Base-by-base conservation (phyloP, 1,140 invertebrate species). In the Drosophila parvula region DNA sequence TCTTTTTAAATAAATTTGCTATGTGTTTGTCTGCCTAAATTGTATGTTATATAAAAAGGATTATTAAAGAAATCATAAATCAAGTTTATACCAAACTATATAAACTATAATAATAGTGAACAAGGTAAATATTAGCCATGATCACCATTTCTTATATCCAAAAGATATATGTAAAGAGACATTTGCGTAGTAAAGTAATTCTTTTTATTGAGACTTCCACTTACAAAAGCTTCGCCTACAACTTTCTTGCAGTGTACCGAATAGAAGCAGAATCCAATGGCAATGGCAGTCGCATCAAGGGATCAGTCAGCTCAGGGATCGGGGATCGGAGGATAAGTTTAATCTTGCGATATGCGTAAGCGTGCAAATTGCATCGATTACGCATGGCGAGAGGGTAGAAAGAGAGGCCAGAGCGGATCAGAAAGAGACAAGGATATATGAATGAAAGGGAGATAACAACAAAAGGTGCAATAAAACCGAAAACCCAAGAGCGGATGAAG, bases 401-500 rank as follows among this genome's bases (percentile, higher is more conserved):
- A 65, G 77, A 74, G 56, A 71, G 30, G 69, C 8, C 41, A 58
- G 64, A 79, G 50, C 50, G 45, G 43, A 68, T 50, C 40, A 67
- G 57, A 53, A 22, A 30, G 28, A 62, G 62, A 36, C 28, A 11
- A 73, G 30, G 40, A 36, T 34, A 48, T 16, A n/a, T 18, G 18
- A 22, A 56, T 38, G 12, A 14, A 50, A 38, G 34, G 34, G 51
- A 55, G 51, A 55, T 18, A 67, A 38, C 18, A 67, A 86, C 83
- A 88, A 88, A 88, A 88, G 83, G 83, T 88, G 84, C 84, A 89
- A 88, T 86, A 86, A 86, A 88, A 88, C 83, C 83, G n/a, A 63
- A 45, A 68, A 61, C 59, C 63, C 58, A 50, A 53, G 58, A 38
- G 62, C 62, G 59, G 40, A 76, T 81, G 64, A 80, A 80, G 32